Base-by-base conservation (phyloP, 35 echinoderm and acorn worm species). In the Anneissia japonica region DNA sequence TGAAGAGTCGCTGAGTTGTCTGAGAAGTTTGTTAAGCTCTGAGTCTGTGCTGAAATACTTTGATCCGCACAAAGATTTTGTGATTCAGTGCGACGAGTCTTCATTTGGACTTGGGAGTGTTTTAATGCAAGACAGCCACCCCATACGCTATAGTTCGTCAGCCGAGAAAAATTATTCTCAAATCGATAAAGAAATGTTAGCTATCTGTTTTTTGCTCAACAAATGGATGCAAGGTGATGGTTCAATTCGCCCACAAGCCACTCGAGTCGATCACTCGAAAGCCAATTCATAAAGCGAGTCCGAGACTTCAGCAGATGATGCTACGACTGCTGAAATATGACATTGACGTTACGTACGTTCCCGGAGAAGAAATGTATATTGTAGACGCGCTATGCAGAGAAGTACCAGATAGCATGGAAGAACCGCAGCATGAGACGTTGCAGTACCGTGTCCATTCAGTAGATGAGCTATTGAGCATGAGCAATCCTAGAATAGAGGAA, bases 151-250 rank as follows among this genome's bases (percentile, higher is more conserved):
- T 32, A 55, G 19, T 36, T 85, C 86, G 0, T 30, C 77, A 83
- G 36, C 86, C 1, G 40, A 84, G 34, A 43, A 9, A n/a, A 83
- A 36, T 5, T 88, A 88, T 77, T 46, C 83, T 12, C 80, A 13
- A 13, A 74, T 88, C 21, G 86, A 88, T 56, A 88, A 82, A 51
- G 37, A 82, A 84, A 38, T 84, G 16, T 72, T 88, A 32, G 79
- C 86, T 12, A 82, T 88, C n/a, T n/a, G n/a, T n/a, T n/a, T n/a
- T n/a, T n/a, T n/a, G n/a, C n/a, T n/a, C n/a, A n/a, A n/a, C n/a
- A n/a, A n/a, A n/a, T n/a, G n/a, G n/a, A n/a, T n/a, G n/a, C n/a
- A n/a, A n/a, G n/a, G n/a, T n/a, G n/a, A n/a, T n/a, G n/a, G n/a
- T n/a, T n/a, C n/a, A n/a, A n/a, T n/a, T n/a, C n/a, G n/a, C n/a